Evolutionary conservation across 2,888 invertebrate species (phyloP), one percentile per base, ranked within the genome.

Genomic region (Anthophora plumipes): DNA sequence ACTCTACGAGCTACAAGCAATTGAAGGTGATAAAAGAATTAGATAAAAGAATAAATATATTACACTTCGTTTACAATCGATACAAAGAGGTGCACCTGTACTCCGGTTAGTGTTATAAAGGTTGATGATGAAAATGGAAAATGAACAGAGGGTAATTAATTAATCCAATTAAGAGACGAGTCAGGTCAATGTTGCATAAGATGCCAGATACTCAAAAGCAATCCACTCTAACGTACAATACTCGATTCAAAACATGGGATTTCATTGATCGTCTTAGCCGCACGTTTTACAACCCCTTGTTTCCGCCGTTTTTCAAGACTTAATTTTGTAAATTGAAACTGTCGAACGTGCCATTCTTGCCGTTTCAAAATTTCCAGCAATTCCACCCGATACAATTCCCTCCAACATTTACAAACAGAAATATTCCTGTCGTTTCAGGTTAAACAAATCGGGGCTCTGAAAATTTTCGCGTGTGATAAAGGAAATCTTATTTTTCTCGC

Each of bases 281-380:
- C 39, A 14, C 69, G 55, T 57, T 70, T 64, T 52, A n/a, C 57
- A 70, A 70, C 25, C 77, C 46, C 70, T 54, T 52, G 50, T 64
- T 25, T 50, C 57, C 31, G 4, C 31, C 20, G n/a, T 31, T 25
- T 0, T 9, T 0, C 41, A 0, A 12, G 20, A 70, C 70, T 77
- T 77, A 70, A 79, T 79, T 79, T 69, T 64, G 39, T 64, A 79
- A 79, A 79, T 79, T 70, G 77, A 77, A 43, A 60, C 48, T 43
- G 25, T 39, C 67, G 48, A 14, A 6, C 55, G 11, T 14, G 12
- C 37, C 12, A 22, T 41, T 43, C 55, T n/a, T n/a, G 4, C 14
- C 17, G 8, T n/a, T n/a, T 12, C 7, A 1, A 14, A 14, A 22
- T 22, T 5, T 12, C 4, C 12, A 6, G 0, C 48, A n/a, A 31